Conservation (phyloP, 2,797 vertebrate genomes). For the Malacoraja senta region DNA sequence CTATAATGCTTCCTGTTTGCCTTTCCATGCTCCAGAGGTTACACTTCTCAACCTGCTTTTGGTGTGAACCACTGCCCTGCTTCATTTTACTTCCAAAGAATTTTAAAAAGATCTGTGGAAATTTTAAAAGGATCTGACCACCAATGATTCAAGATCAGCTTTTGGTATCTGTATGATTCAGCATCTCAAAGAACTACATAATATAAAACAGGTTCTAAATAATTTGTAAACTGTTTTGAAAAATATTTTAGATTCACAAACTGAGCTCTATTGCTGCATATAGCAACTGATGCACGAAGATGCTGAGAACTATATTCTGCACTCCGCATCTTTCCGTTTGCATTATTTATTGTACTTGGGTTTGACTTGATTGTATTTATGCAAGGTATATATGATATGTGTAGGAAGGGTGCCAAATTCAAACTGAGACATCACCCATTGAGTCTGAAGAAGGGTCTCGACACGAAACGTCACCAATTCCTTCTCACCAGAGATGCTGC, state of each 20-base stretch:
- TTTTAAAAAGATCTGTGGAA: slow-evolving; percentile 19
- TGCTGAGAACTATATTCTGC: no score
- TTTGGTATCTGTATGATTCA: background rate
- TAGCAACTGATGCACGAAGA: background rate
- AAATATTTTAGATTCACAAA: background rate
- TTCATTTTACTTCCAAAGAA: background rate
- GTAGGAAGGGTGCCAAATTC: no score
- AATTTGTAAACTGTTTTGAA: background rate
- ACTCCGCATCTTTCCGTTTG: no score
- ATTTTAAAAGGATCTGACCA: no score
- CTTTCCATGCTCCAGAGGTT: slow-evolving; percentile 1
- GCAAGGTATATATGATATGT: no score
- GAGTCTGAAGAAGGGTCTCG: no score
- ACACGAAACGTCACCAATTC: no score
- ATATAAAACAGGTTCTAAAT: background rate
- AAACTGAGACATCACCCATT: no score
- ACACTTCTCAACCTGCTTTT: background rate
- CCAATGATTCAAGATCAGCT: slow-evolving; percentile 10
- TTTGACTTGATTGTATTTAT: no score
- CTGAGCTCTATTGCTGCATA: background rate
- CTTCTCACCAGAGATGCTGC: no score
- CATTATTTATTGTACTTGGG: no score
- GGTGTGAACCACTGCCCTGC: background rate
- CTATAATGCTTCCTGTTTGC: background rate
- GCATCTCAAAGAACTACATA: background rate